Evolutionary conservation across 2,888 invertebrate genomes (phyloP).

Genomic region (Halocaridina rubra): DNA sequence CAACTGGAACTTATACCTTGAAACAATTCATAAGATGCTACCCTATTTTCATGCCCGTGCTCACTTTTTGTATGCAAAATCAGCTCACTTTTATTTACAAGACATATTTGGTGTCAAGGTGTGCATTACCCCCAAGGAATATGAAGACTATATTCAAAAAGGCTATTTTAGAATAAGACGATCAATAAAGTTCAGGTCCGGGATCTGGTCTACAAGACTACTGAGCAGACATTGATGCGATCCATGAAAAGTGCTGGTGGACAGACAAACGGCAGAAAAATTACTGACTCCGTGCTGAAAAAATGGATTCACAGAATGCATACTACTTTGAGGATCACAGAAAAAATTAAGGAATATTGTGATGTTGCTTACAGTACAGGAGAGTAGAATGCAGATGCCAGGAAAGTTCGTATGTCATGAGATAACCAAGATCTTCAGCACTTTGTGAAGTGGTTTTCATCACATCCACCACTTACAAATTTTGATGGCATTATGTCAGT

Average conservation of each 20-base stretch:
- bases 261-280: neutral
- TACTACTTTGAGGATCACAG: neutral
- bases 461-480: neutral
- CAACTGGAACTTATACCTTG: neutral
- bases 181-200: neutral
- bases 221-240: neutral
- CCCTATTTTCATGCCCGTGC: neutral
- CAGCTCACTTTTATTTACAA: neutral
- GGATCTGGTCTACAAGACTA: neutral
- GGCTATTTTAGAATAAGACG: neutral
- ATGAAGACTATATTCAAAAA: neutral
- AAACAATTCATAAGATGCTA: neutral
- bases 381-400: neutral
- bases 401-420: neutral
- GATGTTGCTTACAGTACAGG: neutral
- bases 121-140: neutral
- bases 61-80: neutral
- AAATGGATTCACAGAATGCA: neutral
- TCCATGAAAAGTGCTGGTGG: neutral
- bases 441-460: conserved; percentile 6
- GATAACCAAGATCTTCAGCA: neutral
- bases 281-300: neutral
- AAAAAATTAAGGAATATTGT: neutral
- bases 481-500: neutral
- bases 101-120: neutral